These are phyloP conservation scores for Mantis religiosa DNA, from an alignment of 2,888 invertebrate genomes.

Conservation along the genomic window DNA sequence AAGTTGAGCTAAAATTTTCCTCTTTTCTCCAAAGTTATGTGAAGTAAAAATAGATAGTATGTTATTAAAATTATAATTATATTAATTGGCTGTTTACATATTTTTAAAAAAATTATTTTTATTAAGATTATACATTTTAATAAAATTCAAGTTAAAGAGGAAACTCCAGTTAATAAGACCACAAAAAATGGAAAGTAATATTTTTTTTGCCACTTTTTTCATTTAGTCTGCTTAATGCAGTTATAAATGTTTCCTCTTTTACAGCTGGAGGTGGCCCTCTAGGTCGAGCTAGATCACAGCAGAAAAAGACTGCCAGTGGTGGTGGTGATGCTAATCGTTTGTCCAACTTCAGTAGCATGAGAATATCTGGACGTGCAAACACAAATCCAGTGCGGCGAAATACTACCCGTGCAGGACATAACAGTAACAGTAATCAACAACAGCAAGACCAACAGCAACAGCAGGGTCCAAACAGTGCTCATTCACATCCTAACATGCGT, in stretches of 20 bases:
- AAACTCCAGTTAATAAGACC: too few relatives aligned
- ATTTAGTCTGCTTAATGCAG: too few relatives aligned
- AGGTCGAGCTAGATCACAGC: slow-evolving; percentile 21
- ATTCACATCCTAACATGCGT: slow-evolving; percentile 26
- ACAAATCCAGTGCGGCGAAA: slow-evolving; percentile 20
- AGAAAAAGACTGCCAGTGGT: background rate
- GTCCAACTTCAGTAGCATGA: slow-evolving; percentile 30
- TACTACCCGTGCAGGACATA: slow-evolving; percentile 19
- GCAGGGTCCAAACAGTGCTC: slow-evolving; percentile 7
- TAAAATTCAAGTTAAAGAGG: too few relatives aligned
- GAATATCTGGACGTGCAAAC: slow-evolving; percentile 21
- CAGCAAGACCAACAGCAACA: background rate
- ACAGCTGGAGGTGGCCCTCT: slow-evolving; percentile 12
- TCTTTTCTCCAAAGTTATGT: too few relatives aligned
- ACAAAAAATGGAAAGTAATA: too few relatives aligned
- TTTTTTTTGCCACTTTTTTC: too few relatives aligned
- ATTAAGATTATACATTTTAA: too few relatives aligned
- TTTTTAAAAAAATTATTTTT: too few relatives aligned
- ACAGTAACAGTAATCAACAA: background rate
- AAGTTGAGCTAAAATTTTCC: too few relatives aligned
- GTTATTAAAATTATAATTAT: too few relatives aligned
- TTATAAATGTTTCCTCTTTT: background rate
- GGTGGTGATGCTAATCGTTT: slow-evolving; percentile 7
- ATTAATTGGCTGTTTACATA: too few relatives aligned
- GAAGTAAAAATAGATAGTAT: too few relatives aligned